A percentile compares a stretch with the other conserved stretches of the same genome.
phyloP scores from a whole-genome alignment of 2,797 vertebrate genomes.

The Sebastes oblongus region DNA sequence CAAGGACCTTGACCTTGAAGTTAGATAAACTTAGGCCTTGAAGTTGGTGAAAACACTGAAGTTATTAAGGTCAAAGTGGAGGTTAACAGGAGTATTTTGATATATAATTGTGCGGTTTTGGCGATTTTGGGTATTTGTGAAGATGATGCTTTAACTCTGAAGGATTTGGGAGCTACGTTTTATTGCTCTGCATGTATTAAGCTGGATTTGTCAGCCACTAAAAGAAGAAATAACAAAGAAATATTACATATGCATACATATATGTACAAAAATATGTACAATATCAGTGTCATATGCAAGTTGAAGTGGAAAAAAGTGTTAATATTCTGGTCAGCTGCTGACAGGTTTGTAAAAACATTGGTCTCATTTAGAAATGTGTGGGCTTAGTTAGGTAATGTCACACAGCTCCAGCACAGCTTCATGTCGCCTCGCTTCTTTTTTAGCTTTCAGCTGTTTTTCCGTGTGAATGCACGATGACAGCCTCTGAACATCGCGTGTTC shows the following conservation, averaged over 20 bases:
- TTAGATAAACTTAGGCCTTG: background rate
- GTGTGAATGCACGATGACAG: background rate
- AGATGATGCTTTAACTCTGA: background rate
- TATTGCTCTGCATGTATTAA: background rate
- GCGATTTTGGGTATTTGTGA: background rate
- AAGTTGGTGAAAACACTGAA: background rate
- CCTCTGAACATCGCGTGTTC: background rate
- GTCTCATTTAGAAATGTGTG: background rate
- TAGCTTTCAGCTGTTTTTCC: conserved; percentile 11
- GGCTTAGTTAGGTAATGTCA: no score
- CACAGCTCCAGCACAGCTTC: background rate
- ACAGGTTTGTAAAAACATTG: background rate
- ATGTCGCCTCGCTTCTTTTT: background rate
- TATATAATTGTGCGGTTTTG: background rate
- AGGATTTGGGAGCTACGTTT: background rate
- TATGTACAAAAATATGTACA: background rate
- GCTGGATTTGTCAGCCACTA: background rate
- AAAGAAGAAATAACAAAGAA: background rate
- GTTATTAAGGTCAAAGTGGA: background rate
- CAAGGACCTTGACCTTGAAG: background rate
- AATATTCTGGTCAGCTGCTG: background rate
- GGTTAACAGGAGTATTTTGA: background rate
- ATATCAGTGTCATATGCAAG: background rate
- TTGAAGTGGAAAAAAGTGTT: background rate
- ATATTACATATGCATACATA: background rate